Evolutionary conservation across 2,113 vertebrate genomes (phyloP).

Genomic region (Cryptotis parvus): DNA sequence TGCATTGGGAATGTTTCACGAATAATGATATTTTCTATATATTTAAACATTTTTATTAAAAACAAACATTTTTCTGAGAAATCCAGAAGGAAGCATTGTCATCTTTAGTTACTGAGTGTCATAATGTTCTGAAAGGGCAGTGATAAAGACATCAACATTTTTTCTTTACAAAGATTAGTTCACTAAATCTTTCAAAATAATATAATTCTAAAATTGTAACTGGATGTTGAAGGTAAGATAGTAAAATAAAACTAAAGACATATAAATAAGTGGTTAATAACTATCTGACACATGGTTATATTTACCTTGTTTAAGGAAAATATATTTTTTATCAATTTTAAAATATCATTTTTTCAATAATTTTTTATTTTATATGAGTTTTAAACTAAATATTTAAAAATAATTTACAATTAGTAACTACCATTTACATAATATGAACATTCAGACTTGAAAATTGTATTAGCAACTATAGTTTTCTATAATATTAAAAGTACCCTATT

Average conservation of each 20-base stretch:
- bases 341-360: background rate
- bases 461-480: background rate
- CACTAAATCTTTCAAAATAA: background rate
- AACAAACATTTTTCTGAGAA: background rate
- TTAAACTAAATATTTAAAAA: constrained; percentile 45
- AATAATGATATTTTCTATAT: background rate
- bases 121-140: background rate
- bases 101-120: too few species aligned
- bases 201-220: too few species aligned
- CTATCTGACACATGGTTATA: too few species aligned
- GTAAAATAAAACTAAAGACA: background rate
- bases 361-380: background rate
- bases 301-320: too few species aligned
- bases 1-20: background rate
- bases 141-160: background rate
- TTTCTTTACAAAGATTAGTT: background rate
- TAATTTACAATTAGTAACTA: background rate
- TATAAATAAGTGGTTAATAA: background rate
- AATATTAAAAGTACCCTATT: background rate
- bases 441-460: background rate
- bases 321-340: too few species aligned
- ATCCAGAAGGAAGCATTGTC: too few species aligned
- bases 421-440: background rate
- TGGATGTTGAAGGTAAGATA: too few species aligned
- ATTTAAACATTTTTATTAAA: background rate